phyloP scores from a whole-genome alignment of 1,140 invertebrate species.

The Conus ventricosus region DNA sequence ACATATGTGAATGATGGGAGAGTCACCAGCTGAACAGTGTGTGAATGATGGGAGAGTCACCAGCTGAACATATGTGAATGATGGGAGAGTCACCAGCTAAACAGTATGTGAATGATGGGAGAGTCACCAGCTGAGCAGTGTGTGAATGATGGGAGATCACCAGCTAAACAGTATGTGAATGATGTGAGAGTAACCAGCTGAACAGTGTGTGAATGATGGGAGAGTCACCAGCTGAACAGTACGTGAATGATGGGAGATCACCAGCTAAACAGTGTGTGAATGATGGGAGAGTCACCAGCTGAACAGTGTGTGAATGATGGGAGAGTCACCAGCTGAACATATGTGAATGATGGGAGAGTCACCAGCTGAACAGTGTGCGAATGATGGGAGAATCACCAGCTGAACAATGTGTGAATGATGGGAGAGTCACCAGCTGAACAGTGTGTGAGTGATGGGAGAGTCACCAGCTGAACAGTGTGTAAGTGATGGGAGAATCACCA shows the following conservation, averaged over 20 bases:
- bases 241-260: conserved; percentile 46
- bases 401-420: conserved; percentile 55
- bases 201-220: conserved; percentile 64
- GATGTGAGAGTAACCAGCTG: conserved; percentile 51
- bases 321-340: background rate
- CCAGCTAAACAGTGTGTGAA: background rate
- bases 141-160: background rate
- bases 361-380: conserved; percentile 71
- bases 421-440: background rate
- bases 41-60: conserved; percentile 40
- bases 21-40: conserved; percentile 68
- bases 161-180: background rate
- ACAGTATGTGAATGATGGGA: too few species aligned
- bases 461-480: background rate
- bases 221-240: conserved; percentile 56
- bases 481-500: background rate
- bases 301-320: background rate
- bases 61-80: background rate
- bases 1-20: background rate
- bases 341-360: background rate
- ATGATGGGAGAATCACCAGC: background rate
- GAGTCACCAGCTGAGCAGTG: background rate
- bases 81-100: background rate
- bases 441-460: background rate
- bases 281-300: background rate